These are phyloP conservation scores for Tragelaphus buxtoni DNA, from an alignment of 2,113 vertebrate genomes.

Conservation along the genomic window DNA sequence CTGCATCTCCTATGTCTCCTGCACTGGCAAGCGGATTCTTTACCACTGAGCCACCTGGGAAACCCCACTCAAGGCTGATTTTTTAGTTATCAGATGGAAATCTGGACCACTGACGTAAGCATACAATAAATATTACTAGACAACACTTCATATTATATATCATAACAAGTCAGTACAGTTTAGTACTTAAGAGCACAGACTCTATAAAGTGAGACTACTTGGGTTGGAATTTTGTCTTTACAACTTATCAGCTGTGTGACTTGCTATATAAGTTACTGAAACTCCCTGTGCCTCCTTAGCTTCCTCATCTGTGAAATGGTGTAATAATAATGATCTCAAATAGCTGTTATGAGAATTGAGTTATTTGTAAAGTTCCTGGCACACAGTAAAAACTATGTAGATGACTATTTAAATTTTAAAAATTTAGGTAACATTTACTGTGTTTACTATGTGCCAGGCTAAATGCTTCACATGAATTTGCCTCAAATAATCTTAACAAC, in stretches of 20 bases:
- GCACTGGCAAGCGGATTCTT: neutral
- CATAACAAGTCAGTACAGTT: neutral
- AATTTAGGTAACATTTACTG: conserved; percentile 8
- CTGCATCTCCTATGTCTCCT: neutral
- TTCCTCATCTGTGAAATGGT: neutral
- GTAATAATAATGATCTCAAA: neutral
- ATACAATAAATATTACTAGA: neutral
- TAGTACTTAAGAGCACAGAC: neutral
- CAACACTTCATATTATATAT: neutral
- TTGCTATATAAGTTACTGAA: neutral
- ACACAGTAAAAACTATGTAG: neutral
- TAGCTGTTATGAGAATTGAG: neutral
- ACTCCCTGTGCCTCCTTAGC: neutral
- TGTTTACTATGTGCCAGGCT: neutral
- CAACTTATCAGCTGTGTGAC: neutral
- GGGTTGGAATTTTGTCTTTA: neutral
- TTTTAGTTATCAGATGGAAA: conserved; percentile 3
- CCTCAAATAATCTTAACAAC: neutral
- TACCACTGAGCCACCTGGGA: neutral
- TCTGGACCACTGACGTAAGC: neutral
- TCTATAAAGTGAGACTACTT: neutral
- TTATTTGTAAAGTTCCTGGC: neutral
- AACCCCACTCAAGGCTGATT: neutral
- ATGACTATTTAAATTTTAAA: neutral
- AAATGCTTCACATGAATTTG: neutral